A percentile compares a stretch with the other conserved stretches of the same genome.
Conservation (phyloP, 92 coral and sea anemone species). For the Heteractis magnifica region DNA sequence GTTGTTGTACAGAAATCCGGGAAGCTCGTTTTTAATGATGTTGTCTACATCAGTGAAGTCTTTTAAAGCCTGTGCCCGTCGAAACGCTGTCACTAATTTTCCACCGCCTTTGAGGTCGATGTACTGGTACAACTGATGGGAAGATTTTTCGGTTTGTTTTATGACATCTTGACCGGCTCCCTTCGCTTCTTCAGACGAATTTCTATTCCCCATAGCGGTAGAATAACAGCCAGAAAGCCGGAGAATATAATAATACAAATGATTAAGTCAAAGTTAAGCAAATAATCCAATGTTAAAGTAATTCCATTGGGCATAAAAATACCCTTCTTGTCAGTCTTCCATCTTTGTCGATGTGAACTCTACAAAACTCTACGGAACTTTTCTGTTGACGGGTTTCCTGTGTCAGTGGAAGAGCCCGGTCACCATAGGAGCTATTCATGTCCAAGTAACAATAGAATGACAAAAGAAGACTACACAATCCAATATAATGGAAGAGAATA, state of each 20-base stretch:
- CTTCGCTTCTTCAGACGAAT: conserved; percentile 57
- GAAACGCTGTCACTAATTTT: conserved; percentile 62
- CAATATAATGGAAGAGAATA: too few species aligned
- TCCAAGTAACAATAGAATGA: too few species aligned
- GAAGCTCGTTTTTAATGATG: conserved; percentile 52
- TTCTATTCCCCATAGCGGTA: conserved; percentile 47
- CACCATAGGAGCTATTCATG: too few species aligned
- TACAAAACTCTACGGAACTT: background rate
- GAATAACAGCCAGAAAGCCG: background rate
- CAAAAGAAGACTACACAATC: too few species aligned
- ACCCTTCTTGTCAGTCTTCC: background rate
- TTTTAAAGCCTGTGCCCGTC: conserved; percentile 60
- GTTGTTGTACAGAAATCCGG: conserved; percentile 54
- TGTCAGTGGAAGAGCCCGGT: background rate
- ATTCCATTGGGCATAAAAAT: background rate
- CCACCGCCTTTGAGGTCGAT: conserved; percentile 75
- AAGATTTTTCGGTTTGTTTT: conserved; percentile 70
- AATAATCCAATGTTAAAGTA: background rate
- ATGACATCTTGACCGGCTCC: conserved; percentile 87
- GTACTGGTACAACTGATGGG: conserved; percentile 58
- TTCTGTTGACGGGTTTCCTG: background rate
- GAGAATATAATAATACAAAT: background rate
- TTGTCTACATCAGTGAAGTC: conserved; percentile 58
- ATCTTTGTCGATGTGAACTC: background rate
- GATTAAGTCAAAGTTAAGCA: background rate